Evolutionary conservation across 2,113 vertebrate genomes (phyloP).

Genomic region (Halcyon malimbica): DNA sequence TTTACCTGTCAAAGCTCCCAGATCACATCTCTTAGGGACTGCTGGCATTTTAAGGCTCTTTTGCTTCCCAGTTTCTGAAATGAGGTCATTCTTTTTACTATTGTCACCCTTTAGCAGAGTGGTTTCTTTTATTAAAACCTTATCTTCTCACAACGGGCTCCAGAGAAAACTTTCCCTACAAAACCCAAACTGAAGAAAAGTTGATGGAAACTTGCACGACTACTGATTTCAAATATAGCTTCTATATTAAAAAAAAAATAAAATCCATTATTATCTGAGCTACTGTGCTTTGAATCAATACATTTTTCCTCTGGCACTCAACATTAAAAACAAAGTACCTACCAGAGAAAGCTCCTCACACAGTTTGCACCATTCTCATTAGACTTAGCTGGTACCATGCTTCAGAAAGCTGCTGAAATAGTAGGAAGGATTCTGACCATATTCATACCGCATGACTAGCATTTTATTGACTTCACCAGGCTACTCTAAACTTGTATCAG

Average conservation of each 20-base stretch:
- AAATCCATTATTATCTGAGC: neutral
- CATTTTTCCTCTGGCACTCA: neutral
- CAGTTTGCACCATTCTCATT: neutral
- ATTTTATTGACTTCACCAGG: neutral
- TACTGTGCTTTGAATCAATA: neutral
- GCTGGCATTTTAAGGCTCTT: neutral
- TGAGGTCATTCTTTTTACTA: slow-evolving; percentile 12
- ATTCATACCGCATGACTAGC: neutral
- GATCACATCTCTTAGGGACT: neutral
- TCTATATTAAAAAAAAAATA: neutral
- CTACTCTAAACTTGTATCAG: neutral
- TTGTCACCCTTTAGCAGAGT: neutral
- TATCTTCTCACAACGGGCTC: neutral
- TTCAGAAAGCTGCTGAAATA: neutral
- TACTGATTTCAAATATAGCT: neutral
- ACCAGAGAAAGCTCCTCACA: neutral
- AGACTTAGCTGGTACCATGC: neutral
- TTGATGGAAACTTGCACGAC: neutral
- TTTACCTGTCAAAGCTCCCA: neutral
- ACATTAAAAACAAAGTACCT: neutral
- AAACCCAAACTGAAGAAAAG: neutral
- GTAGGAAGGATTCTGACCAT: neutral
- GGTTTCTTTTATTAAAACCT: neutral
- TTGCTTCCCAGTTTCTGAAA: slow-evolving; percentile 2
- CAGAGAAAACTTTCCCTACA: neutral